These are phyloP conservation scores for Hydriomena furcata DNA, from an alignment of 2,888 invertebrate species.

Conservation along the genomic window DNA sequence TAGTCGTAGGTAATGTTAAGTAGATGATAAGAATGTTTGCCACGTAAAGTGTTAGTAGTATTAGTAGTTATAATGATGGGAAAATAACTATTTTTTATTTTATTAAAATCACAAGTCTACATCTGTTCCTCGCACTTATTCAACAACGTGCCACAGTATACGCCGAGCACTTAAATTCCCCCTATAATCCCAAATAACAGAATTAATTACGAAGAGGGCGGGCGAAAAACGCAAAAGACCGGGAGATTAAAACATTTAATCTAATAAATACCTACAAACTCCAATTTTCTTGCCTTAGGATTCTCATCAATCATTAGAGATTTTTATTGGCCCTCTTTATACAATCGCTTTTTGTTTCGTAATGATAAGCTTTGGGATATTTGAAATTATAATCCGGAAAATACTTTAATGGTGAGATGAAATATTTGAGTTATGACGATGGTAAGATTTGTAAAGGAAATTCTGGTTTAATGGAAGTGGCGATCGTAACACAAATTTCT, in stretches of 20 bases:
- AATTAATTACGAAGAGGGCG: constrained; percentile 61
- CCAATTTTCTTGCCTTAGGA: constrained; percentile 50
- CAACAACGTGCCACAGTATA: neutral
- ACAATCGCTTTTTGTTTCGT: constrained; percentile 27
- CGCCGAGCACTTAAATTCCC: constrained; percentile 21
- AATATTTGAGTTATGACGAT: neutral
- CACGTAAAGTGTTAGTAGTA: too few species aligned
- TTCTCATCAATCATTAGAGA: constrained; percentile 64
- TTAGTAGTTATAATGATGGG: too few species aligned
- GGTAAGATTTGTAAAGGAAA: too few species aligned
- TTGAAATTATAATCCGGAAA: constrained; percentile 9
- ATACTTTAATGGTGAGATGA: neutral
- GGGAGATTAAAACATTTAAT: constrained; percentile 61
- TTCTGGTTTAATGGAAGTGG: too few species aligned
- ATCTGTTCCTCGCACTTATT: too few species aligned
- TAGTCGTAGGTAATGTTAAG: too few species aligned
- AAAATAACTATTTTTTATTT: too few species aligned
- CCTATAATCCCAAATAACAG: constrained; percentile 59
- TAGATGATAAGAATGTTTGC: too few species aligned
- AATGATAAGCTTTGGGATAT: constrained; percentile 20
- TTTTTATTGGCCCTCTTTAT: constrained; percentile 45
- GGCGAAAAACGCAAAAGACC: constrained; percentile 53
- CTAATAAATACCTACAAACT: constrained; percentile 58
- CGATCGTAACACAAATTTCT: too few species aligned
- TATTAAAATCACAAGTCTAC: too few species aligned